Conservation (phyloP, 2,888 invertebrate species). For the Synanthedon tipuliformis region DNA sequence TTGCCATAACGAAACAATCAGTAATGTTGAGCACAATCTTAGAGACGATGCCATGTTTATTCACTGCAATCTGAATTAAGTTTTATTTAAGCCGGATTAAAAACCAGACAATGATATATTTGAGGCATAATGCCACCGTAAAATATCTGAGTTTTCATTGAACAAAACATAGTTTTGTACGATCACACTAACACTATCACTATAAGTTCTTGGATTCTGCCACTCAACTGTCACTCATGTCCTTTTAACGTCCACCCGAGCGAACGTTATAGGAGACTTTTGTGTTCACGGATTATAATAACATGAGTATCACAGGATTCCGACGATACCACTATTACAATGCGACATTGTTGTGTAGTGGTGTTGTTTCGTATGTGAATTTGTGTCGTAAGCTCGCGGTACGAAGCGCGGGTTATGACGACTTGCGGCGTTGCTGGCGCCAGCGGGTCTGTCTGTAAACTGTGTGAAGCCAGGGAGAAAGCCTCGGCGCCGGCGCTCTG, state of each 20-base stretch:
- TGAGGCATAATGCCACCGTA: conserved; percentile 33
- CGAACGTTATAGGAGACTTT: conserved; percentile 2
- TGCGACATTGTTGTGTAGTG: background rate
- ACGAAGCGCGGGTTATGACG: conserved; percentile 16
- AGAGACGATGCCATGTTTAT: conserved; percentile 44
- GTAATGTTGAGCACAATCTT: conserved; percentile 41
- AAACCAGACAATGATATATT: conserved; percentile 37
- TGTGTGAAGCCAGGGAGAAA: conserved; percentile 39
- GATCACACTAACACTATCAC: conserved; percentile 40
- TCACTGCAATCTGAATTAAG: conserved; percentile 4
- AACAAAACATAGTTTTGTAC: conserved; percentile 40
- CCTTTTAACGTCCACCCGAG: conserved; percentile 17
- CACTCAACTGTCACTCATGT: conserved; percentile 34
- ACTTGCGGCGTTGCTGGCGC: conserved; percentile 48
- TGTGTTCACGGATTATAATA: background rate
- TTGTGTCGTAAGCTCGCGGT: conserved; percentile 9
- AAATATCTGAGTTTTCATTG: conserved; percentile 25
- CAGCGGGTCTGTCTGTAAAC: conserved; percentile 48
- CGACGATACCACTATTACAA: background rate
- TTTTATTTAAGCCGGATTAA: conserved; percentile 45
- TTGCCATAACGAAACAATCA: conserved; percentile 45
- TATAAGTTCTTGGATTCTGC: conserved; percentile 27
- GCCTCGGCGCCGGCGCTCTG: conserved; percentile 61
- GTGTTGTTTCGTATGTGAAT: conserved; percentile 4
- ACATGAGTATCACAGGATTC: background rate